Conservation (phyloP, 2,888 invertebrate genomes). For the Spicauda simplicius region DNA sequence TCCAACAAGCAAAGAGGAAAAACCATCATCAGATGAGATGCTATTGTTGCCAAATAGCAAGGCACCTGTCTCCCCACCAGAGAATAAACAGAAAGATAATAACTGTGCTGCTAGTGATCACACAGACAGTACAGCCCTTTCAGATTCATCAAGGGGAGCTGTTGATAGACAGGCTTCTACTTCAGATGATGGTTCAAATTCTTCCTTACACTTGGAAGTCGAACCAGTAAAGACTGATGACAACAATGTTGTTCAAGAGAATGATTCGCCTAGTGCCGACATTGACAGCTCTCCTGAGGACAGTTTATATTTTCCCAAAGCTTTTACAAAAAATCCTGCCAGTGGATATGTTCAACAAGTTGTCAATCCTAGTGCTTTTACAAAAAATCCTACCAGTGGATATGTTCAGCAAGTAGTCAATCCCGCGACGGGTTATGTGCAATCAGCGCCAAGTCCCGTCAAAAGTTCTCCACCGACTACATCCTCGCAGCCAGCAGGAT, state of each 20-base stretch:
- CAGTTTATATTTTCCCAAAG: conserved; percentile 66
- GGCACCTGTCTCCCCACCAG: conserved; percentile 60
- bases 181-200: conserved; percentile 73
- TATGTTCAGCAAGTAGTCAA: conserved; percentile 62
- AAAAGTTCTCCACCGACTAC: conserved; percentile 50
- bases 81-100: conserved; percentile 66
- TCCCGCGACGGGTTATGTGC: conserved; percentile 61
- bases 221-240: conserved; percentile 59
- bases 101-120: conserved; percentile 75
- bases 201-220: conserved; percentile 69
- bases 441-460: conserved; percentile 56
- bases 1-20: conserved; percentile 73
- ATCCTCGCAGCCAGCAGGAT: conserved; percentile 60
- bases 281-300: conserved; percentile 61
- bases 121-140: conserved; percentile 79
- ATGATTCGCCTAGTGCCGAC: conserved; percentile 60
- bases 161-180: conserved; percentile 71
- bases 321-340: conserved; percentile 65
- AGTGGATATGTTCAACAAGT: conserved; percentile 67
- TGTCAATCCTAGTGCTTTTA: conserved; percentile 46
- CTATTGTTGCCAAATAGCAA: conserved; percentile 71
- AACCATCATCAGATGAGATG: conserved; percentile 77
- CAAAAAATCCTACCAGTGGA: conserved; percentile 64
- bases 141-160: conserved; percentile 66
- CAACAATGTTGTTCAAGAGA: conserved; percentile 52